Evolutionary conservation across 2,113 vertebrate species (phyloP), one percentile per base, ranked within the genome.

Genomic region (Mesitornis unicolor): DNA sequence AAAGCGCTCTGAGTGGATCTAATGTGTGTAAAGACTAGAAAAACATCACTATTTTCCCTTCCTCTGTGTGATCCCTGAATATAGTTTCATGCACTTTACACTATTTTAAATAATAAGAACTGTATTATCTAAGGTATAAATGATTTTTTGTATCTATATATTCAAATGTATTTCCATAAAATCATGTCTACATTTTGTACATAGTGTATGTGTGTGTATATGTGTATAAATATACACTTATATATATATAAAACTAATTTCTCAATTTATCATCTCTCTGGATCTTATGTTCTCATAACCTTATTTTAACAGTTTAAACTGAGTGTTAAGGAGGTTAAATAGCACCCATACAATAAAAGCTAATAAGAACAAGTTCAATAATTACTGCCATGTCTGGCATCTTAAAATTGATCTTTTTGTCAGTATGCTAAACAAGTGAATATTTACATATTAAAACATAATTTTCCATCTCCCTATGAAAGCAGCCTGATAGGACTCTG

Each of bases 361-460:
- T 95, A 95, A 63, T 88, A 93, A 45, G 45, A 87, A 48, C 36
- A 90, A 86, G 57, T 90, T 96, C 65, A 90, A 38, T 90, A 97
- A 71, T 94, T 97, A 90, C 43, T 78, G 50, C 24, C 38, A 33
- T 29, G 42, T 69, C 54, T 93, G 36, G 71, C 61, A 81, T 90
- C 54, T 96, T 96, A 92, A 93, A 96, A 90, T 93, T 63, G n/a
- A 86, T 89, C 28, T 95, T 97, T 97, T 76, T 95, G 54, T 94
- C 91, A 95, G 56, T 91, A 91, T 82, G 35, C 28, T 93, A 84
- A 96, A 80, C 61, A 97, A 60, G 60, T 96, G 93, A 97, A 93
- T 91, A 93, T 95, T 97, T 96, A 85, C 76, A 59, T 70, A 91
- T 90, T 94, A 93, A 97, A 97, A 97, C 91, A 92, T 48, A 87